Conservation (phyloP, 2,113 vertebrate species). For the Pionites leucogaster region DNA sequence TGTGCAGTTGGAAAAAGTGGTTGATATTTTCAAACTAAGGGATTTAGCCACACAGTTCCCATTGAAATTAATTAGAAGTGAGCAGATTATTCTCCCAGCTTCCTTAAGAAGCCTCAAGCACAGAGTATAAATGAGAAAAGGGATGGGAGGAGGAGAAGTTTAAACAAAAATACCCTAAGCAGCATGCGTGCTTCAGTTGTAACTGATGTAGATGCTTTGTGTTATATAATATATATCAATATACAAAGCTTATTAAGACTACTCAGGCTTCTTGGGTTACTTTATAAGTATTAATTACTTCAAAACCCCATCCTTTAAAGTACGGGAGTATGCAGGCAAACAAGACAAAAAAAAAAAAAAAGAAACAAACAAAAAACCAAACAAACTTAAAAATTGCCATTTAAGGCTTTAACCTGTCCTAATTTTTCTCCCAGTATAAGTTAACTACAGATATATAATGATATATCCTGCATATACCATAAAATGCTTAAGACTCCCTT, state of each 20-base stretch:
- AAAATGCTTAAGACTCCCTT: neutral
- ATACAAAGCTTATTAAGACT: neutral
- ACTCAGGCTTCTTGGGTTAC: neutral
- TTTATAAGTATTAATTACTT: neutral
- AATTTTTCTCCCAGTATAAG: neutral
- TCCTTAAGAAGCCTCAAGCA: conserved; percentile 16
- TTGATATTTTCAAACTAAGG: conserved; percentile 4
- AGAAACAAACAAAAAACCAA: too few relatives aligned
- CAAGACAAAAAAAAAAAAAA: fast-evolving
- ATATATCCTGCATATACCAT: neutral
- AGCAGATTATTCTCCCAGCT: conserved; percentile 14
- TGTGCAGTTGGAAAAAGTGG: neutral
- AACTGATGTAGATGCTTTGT: neutral
- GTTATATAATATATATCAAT: neutral
- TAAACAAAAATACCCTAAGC: neutral
- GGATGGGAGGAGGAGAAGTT: neutral
- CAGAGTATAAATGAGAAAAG: neutral
- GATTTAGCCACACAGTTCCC: neutral
- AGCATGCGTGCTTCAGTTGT: neutral
- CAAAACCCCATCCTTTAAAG: neutral
- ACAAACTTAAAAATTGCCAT: neutral
- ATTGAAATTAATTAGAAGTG: conserved; percentile 42
- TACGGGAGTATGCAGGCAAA: neutral
- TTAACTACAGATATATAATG: neutral
- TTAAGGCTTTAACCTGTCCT: neutral